A percentile compares a stretch with the other conserved stretches of the same genome.
Evolutionary conservation across 30 jellyfish, hydroid and myxozoan genomes (phyloP).

Genomic region (Mastigias papua): DNA sequence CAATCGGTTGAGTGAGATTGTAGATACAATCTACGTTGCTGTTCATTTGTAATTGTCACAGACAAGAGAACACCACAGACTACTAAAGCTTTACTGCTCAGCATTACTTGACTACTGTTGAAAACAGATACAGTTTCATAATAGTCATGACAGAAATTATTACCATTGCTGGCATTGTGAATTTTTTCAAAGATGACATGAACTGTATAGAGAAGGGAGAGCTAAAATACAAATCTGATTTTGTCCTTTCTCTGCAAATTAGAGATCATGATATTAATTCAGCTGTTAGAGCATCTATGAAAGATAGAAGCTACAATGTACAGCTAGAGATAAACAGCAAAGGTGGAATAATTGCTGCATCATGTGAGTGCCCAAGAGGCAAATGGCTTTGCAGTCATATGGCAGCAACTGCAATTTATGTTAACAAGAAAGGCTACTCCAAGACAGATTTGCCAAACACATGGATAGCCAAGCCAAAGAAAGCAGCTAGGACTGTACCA

Average conservation of each 20-base stretch:
- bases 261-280: neutral
- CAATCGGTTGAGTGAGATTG: no score
- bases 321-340: neutral
- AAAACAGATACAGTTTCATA: no score
- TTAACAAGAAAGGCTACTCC: constrained; percentile 34
- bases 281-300: constrained; percentile 33
- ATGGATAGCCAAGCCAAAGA: constrained; percentile 36
- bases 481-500: neutral
- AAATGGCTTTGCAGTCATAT: constrained; percentile 53
- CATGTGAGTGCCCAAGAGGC: constrained; percentile 25
- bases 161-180: neutral
- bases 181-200: constrained; percentile 11
- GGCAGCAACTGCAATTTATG: constrained; percentile 45
- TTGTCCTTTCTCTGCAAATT: constrained; percentile 3
- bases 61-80: no score
- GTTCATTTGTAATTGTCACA: no score
- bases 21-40: no score
- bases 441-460: constrained; percentile 48
- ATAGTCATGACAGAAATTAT: constrained; percentile 9
- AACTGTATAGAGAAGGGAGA: constrained; percentile 10
- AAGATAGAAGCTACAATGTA: constrained; percentile 26
- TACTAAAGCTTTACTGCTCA: no score
- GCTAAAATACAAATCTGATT: constrained; percentile 1
- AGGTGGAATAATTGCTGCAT: constrained; percentile 14
- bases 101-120: no score